phyloP scores from a whole-genome alignment of 2,888 invertebrate genomes.

The Periphyllus acericola region DNA sequence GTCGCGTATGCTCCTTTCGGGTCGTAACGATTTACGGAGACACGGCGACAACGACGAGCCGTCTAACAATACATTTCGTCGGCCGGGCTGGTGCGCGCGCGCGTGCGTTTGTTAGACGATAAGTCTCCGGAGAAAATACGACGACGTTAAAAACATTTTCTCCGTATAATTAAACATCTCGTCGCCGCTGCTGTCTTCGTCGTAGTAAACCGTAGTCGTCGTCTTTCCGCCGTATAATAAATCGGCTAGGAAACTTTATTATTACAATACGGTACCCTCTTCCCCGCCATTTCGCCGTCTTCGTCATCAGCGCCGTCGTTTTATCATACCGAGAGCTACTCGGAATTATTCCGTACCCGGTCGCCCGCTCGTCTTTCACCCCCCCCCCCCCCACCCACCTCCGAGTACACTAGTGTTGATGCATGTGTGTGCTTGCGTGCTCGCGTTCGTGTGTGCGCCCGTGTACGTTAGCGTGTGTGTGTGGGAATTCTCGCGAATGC shows the following conservation, averaged over 20 bases:
- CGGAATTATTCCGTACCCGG: slow-evolving; percentile 9
- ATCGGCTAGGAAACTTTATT: slow-evolving; percentile 56
- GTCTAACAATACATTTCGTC: too few species aligned
- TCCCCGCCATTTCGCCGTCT: neutral
- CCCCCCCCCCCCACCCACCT: neutral
- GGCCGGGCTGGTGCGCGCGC: neutral
- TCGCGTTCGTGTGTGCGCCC: too few species aligned
- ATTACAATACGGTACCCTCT: slow-evolving; percentile 30
- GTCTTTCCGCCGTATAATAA: slow-evolving; percentile 49
- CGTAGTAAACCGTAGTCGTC: neutral
- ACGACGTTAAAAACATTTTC: slow-evolving; percentile 32
- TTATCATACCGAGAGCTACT: slow-evolving; percentile 23
- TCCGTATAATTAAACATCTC: slow-evolving; percentile 19
- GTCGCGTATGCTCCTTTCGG: too few species aligned
- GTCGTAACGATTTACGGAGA: neutral
- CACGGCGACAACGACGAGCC: neutral
- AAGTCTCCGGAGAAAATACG: neutral
- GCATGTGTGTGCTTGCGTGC: neutral
- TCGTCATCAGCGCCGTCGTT: neutral
- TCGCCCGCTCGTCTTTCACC: slow-evolving; percentile 10
- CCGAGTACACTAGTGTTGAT: neutral
- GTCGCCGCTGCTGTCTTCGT: neutral
- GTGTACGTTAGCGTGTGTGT: too few species aligned
- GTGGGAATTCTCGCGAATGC: too few species aligned
- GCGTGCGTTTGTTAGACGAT: neutral